These are phyloP conservation scores for Platanista minor DNA, from an alignment of 2,113 vertebrate genomes.

Conservation along the genomic window DNA sequence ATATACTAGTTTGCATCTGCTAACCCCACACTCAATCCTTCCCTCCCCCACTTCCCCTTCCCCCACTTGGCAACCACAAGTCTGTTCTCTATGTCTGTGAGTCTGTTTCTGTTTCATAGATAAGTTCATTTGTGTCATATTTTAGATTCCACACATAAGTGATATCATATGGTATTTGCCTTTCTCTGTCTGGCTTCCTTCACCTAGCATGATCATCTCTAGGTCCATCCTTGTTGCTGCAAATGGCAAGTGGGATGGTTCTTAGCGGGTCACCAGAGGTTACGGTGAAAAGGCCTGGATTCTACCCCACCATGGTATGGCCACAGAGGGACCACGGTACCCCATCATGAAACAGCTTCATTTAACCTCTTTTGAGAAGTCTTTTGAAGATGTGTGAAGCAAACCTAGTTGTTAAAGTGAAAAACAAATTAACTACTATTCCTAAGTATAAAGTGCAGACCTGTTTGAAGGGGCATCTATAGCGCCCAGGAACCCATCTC, in stretches of 20 bases:
- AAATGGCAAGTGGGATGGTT: not conserved
- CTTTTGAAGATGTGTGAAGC: not conserved
- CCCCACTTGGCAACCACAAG: not conserved
- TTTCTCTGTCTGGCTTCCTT: not conserved
- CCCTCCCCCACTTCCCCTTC: not conserved
- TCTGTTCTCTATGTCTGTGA: not conserved
- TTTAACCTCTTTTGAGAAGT: not conserved
- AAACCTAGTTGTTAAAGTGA: not conserved
- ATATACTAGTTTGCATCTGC: not conserved
- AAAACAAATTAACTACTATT: not conserved
- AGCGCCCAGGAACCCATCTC: no score
- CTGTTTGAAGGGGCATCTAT: not conserved
- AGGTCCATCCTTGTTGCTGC: not conserved
- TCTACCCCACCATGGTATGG: accelerated
- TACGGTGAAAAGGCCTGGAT: not conserved
- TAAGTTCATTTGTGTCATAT: not conserved
- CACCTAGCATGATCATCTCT: not conserved
- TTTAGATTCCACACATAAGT: not conserved
- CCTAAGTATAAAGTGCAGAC: not conserved
- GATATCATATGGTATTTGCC: not conserved
- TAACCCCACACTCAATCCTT: not conserved
- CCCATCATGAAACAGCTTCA: not conserved
- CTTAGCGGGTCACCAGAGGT: not conserved
- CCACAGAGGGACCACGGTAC: accelerated
- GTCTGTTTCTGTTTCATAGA: not conserved